Conservation (phyloP, 2,113 vertebrate genomes). For the Cathartes aura region DNA sequence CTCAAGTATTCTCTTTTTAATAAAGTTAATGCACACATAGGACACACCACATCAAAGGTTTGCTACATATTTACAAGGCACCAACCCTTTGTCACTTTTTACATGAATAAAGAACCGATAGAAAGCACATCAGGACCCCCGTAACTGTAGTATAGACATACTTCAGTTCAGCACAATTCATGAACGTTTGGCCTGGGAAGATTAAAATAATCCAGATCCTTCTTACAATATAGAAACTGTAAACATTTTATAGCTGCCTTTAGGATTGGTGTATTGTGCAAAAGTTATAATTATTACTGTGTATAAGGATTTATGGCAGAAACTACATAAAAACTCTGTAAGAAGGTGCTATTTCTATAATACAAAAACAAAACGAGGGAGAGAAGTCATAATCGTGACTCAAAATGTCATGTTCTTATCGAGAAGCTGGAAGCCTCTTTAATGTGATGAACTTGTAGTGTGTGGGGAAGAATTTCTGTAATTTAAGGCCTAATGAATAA, state of each 20-base stretch:
- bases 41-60: constrained; percentile 79
- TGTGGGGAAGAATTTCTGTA: constrained; percentile 73
- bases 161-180: constrained; percentile 79
- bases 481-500: constrained; percentile 83
- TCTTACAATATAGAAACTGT: constrained; percentile 84
- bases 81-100: constrained; percentile 82
- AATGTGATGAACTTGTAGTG: constrained; percentile 77
- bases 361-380: constrained; percentile 76
- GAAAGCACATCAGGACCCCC: constrained; percentile 73
- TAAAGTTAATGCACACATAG: constrained; percentile 84
- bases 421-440: constrained; percentile 77
- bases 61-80: constrained; percentile 88
- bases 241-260: constrained; percentile 96
- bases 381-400: constrained; percentile 66
- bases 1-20: constrained; percentile 83
- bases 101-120: constrained; percentile 74
- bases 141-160: constrained; percentile 76
- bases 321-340: constrained; percentile 82
- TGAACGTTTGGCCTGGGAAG: constrained; percentile 80
- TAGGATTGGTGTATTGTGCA: constrained; percentile 93
- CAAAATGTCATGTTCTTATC: constrained; percentile 71
- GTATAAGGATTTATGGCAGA: constrained; percentile 81
- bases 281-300: constrained; percentile 87
- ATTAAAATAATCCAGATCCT: constrained; percentile 81
- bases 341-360: constrained; percentile 83